Conservation (phyloP, 2,888 invertebrate species). For the Cheilosia soror region DNA sequence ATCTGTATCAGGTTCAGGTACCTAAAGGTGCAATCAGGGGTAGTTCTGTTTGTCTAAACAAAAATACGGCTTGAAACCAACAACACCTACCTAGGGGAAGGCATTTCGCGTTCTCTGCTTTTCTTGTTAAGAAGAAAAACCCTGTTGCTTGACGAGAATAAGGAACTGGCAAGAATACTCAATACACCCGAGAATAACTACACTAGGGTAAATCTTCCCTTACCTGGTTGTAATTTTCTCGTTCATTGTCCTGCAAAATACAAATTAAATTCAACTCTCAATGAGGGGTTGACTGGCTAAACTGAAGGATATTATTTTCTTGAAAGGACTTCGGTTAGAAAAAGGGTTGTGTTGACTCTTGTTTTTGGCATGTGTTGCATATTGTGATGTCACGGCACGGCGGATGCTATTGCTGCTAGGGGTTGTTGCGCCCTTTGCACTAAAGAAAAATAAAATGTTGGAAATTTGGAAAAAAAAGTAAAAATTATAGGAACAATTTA, state of each 20-base stretch:
- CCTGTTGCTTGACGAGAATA: conserved; percentile 40
- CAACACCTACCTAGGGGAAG: conserved; percentile 40
- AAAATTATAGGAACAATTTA: background rate
- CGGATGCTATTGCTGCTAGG: background rate
- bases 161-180: conserved; percentile 8
- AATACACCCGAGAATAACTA: conserved; percentile 12
- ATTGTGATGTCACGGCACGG: conserved; percentile 1
- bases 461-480: background rate
- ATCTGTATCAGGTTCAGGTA: conserved; percentile 25
- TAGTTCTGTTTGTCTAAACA: conserved; percentile 51
- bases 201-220: conserved; percentile 19
- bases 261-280: conserved; percentile 26
- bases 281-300: conserved; percentile 22
- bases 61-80: conserved; percentile 23
- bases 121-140: conserved; percentile 17
- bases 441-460: background rate
- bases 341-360: conserved; percentile 55
- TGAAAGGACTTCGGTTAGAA: conserved; percentile 2
- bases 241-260: conserved; percentile 21
- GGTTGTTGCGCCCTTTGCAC: background rate
- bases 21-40: conserved; percentile 68
- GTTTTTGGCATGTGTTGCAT: conserved; percentile 59
- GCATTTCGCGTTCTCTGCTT: background rate
- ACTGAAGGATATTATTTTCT: conserved; percentile 22
- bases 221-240: conserved; percentile 22